phyloP scores from a whole-genome alignment of 2,888 invertebrate genomes.

The Cataglyphis rosenhaueri region DNA sequence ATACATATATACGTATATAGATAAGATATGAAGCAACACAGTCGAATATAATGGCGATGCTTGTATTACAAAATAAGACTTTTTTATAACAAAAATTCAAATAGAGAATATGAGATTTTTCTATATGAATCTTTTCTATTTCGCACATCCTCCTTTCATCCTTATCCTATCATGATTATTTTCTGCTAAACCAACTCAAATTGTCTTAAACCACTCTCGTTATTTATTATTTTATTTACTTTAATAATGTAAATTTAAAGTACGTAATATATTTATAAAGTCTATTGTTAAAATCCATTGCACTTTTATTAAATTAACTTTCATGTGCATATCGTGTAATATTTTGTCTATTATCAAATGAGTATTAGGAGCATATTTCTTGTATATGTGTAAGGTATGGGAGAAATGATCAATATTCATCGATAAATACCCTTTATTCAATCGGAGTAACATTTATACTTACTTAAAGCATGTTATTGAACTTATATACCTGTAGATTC shows the following conservation, averaged over 20 bases:
- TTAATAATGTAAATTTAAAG: neutral
- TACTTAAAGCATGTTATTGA: conserved; percentile 84
- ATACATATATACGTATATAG: conserved; percentile 51
- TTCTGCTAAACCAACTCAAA: neutral
- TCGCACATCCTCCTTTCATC: neutral
- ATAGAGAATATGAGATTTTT: conserved; percentile 63
- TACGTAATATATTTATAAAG: neutral
- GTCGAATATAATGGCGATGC: conserved; percentile 60
- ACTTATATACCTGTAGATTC: conserved; percentile 84
- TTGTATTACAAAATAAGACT: conserved; percentile 67
- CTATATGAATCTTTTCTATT: conserved; percentile 7
- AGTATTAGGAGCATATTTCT: conserved; percentile 4
- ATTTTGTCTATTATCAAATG: neutral
- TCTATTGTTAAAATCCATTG: neutral
- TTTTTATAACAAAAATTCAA: conserved; percentile 70
- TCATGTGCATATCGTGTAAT: neutral
- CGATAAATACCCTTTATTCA: conserved; percentile 86
- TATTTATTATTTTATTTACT: neutral
- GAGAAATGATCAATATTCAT: conserved; percentile 74
- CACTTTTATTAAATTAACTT: neutral
- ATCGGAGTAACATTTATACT: conserved; percentile 85
- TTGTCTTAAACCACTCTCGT: neutral
- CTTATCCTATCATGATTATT: conserved; percentile 13
- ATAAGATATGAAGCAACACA: conserved; percentile 52
- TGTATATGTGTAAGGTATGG: neutral